Base-by-base conservation (phyloP, 2,888 invertebrate genomes). In the Drosophila siamana region DNA sequence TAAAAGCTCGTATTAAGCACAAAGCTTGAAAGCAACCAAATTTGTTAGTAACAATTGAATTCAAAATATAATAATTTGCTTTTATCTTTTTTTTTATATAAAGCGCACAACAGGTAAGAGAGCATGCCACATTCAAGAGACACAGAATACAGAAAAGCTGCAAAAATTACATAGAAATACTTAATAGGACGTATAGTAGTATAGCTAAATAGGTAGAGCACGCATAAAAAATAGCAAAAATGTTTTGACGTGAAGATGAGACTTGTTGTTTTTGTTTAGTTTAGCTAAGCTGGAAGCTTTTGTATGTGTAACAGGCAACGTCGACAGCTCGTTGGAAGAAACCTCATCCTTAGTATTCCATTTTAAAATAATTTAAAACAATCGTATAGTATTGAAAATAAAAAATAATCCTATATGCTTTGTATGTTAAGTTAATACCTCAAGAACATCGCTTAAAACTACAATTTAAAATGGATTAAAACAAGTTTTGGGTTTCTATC, bases 11-110 rank as follows among this genome's bases (percentile, higher is more conserved):
- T 86, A 84, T 86, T 86, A 83, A 83, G 83, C 83, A 69, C 41
- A 36, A 86, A 83, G 83, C 83, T 84, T 80, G 73, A 61, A 70
- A 78, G 81, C 86, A 86, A 84, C 69, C 65, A 51, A 83, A 79
- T 73, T 74, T 68, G 81, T 84, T 84, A 86, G 86, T 83, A 81
- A 71, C 7, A 78, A 69, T 75, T 55, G 24, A 75, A 75, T 64
- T 19, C 0, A 74, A 80, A 77, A 52, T 26, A 67, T 52, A 67
- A 78, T 54, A 46, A 52, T 46, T 68, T 55, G 51, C 36, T 61
- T 69, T 65, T 36, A 15, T 41, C 24, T 52, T 47, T 22, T 51
- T 55, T 50, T 55, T 43, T 22, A 11, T 66, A 76, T 74, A 78
- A 76, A 86, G 83, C 86, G 78, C 73, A 80, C 68, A 80, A 82